These are phyloP conservation scores for Isurus oxyrinchus DNA, from an alignment of 2,113 vertebrate genomes.

Conservation along the genomic window DNA sequence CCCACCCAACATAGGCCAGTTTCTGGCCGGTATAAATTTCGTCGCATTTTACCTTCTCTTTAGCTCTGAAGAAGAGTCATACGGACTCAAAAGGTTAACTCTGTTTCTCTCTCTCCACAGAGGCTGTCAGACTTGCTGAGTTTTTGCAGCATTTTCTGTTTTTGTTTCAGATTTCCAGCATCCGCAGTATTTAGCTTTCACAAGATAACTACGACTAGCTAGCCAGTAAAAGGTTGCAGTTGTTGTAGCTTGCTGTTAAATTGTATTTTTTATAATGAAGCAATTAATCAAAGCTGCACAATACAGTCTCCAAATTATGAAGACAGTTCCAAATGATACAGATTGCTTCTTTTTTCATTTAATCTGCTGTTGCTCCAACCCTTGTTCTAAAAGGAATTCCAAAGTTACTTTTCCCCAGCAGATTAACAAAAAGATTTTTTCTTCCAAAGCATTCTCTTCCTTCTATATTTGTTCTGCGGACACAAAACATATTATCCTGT, in stretches of 20 bases:
- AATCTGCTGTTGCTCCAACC: neutral
- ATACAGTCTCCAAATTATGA: neutral
- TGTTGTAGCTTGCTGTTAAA: neutral
- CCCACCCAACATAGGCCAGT: too few species aligned
- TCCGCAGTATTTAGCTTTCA: too few species aligned
- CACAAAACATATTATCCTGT: neutral
- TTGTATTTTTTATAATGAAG: too few species aligned
- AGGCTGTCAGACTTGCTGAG: too few species aligned
- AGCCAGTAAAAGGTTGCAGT: neutral
- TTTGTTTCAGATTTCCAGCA: too few species aligned
- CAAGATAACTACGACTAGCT: neutral
- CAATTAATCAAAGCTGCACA: neutral
- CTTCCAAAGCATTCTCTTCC: neutral
- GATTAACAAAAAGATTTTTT: neutral
- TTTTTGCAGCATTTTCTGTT: too few species aligned
- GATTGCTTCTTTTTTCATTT: neutral
- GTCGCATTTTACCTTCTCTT: too few species aligned
- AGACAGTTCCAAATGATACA: neutral
- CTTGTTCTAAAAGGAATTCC: neutral
- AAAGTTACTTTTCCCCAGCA: neutral
- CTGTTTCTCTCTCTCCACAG: too few species aligned
- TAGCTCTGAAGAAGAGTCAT: too few species aligned
- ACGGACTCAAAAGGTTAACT: too few species aligned
- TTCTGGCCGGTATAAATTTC: too few species aligned
- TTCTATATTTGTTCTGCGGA: neutral